phyloP scores from a whole-genome alignment of 2,113 vertebrate species.

The Acinonyx jubatus region DNA sequence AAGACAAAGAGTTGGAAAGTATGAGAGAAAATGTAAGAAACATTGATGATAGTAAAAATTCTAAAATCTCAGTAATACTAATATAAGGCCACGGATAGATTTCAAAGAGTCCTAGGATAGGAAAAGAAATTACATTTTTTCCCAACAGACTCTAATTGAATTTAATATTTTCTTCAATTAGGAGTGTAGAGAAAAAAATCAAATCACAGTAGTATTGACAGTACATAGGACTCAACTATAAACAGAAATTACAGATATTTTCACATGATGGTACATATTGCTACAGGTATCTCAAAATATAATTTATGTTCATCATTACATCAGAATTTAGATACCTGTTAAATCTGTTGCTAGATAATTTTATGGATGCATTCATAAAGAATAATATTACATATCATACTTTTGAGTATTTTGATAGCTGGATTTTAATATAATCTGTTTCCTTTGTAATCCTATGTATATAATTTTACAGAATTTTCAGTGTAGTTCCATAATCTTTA shows the following conservation, averaged over 20 bases:
- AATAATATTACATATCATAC: background rate
- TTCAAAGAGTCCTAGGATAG: background rate
- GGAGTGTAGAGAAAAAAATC: conserved; percentile 18
- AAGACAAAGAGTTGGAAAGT: background rate
- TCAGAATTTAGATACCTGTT: conserved; percentile 1
- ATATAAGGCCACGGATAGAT: background rate
- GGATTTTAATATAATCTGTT: conserved; percentile 14
- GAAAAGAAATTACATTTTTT: background rate
- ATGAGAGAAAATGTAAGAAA: background rate
- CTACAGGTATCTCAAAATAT: background rate
- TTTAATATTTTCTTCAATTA: background rate
- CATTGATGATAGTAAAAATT: background rate
- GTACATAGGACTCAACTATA: background rate
- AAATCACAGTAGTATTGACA: background rate
- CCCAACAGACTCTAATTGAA: background rate
- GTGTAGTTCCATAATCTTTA: background rate
- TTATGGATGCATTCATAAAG: background rate
- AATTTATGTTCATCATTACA: background rate
- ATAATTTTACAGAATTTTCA: background rate
- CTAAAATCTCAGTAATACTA: background rate
- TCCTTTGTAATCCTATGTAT: background rate
- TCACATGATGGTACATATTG: background rate
- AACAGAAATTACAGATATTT: background rate
- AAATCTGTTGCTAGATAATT: background rate
- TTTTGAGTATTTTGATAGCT: background rate